A percentile compares a stretch with the other conserved stretches of the same genome.
Evolutionary conservation across 1,140 invertebrate genomes (phyloP).

Genomic region (Panulirus ornatus): DNA sequence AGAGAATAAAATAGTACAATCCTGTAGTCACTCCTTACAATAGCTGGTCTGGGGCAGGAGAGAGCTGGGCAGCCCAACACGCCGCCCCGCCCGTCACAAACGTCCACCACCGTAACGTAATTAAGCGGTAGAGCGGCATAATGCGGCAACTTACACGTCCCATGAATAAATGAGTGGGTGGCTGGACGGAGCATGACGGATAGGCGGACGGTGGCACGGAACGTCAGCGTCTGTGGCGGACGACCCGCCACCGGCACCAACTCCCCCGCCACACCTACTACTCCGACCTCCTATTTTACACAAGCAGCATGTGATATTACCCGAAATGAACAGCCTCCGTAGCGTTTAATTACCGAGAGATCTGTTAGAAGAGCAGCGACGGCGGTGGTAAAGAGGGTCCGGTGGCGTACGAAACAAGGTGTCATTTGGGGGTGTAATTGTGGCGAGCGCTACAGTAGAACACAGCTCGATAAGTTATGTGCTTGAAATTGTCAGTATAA

Average conservation of each 20-base stretch:
- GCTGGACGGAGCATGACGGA: neutral
- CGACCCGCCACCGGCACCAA: neutral
- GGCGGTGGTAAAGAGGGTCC: neutral
- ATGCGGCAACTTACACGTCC: neutral
- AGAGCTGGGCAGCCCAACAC: too few species aligned
- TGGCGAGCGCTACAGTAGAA: neutral
- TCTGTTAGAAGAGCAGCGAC: neutral
- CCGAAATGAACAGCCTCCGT: neutral
- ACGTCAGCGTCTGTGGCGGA: neutral
- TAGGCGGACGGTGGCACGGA: neutral
- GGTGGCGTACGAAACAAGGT: neutral
- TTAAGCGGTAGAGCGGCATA: neutral
- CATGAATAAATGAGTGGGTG: neutral
- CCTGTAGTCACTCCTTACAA: too few species aligned
- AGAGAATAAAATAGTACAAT: too few species aligned
- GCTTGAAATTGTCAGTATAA: conserved; percentile 35
- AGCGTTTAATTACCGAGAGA: conserved; percentile 30
- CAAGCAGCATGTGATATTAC: neutral
- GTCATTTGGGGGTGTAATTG: neutral
- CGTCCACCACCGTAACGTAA: neutral
- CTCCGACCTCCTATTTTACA: neutral
- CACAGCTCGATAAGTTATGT: conserved; percentile 37
- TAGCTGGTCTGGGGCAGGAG: too few species aligned
- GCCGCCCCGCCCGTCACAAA: neutral
- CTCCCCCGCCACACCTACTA: neutral